Evolutionary conservation across 2,797 vertebrate species (phyloP), one percentile per base, ranked within the genome.

Genomic region (Gymnocypris eckloni): DNA sequence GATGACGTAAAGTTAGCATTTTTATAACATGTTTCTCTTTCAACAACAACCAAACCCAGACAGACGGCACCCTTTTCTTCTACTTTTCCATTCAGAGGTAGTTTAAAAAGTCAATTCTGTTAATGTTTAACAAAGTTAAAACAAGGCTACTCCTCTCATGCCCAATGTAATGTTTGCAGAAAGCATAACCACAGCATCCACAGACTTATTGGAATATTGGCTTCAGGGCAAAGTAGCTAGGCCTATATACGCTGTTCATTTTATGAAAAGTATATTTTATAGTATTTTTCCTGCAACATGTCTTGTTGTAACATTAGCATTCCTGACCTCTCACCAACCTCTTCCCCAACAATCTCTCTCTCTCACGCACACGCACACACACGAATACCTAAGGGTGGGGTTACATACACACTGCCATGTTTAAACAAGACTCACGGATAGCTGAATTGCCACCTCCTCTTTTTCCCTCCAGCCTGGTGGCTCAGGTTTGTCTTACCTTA

Each of bases 311-410:
- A 50, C n/a, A 33, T 50, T 45, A 77, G 79, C 78, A 86, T 87
- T 86, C 76, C 89, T 87, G 67, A 83, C 79, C 41, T 25, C 45
- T 54, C 2, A 77, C 50, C 75, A 72, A 39, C 80, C 69, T 72
- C 84, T 15, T 39, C 25, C 48, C 79, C 20, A 37, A 39, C 20
- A 33, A 3, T 4, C 45, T 48, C 45, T 48, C 45, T 13, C 48
- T 4, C 48, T 6, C 28, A 22, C 16, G 37, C 81, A 48, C 66
- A 48, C 25, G 59, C 67, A 48, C 41, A 43, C 33, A 13, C 70
- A 59, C 33, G 22, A 84, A 84, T 81, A n/a, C n/a, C 52, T 13
- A 82, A 72, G 87, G 89, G 86, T 82, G 86, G 86, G 75, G 87
- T 70, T 76, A 70, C 28, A 69, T 13, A 81, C 61, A 75, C 75